A percentile compares a stretch with the other conserved stretches of the same genome.
Evolutionary conservation across 2,797 vertebrate species (phyloP).

Genomic region (Labroides dimidiatus): DNA sequence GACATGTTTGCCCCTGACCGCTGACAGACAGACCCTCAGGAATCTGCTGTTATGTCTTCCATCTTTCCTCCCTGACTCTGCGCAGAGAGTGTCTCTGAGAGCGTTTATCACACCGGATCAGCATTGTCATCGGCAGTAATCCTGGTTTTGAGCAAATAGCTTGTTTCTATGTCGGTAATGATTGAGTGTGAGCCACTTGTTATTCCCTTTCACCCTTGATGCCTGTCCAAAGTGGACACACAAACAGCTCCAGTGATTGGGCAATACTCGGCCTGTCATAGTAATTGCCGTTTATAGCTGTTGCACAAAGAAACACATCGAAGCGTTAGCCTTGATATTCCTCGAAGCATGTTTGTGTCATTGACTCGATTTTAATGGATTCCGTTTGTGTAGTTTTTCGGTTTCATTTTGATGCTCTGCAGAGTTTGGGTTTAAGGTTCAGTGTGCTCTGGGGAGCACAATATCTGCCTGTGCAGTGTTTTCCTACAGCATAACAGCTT

Average conservation of each 20-base stretch:
- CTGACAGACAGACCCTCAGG: constrained; percentile 70
- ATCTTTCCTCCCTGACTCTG: constrained; percentile 39
- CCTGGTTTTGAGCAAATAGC: constrained; percentile 30
- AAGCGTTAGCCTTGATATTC: constrained; percentile 15
- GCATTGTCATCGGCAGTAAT: constrained; percentile 41
- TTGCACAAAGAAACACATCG: constrained; percentile 41
- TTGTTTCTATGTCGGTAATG: constrained; percentile 25
- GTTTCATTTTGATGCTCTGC: background rate
- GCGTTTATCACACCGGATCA: constrained; percentile 48
- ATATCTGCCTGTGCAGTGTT: background rate
- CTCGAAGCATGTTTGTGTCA: constrained; percentile 16
- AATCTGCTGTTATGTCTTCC: constrained; percentile 83
- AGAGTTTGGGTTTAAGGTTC: constrained; percentile 15
- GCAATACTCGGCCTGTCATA: constrained; percentile 60
- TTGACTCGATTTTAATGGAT: background rate
- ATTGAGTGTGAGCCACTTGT: constrained; percentile 44
- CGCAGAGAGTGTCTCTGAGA: constrained; percentile 25
- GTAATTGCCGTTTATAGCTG: constrained; percentile 42
- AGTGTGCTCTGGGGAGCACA: background rate
- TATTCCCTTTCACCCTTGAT: constrained; percentile 46
- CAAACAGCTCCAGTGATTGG: constrained; percentile 68
- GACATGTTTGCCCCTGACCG: constrained; percentile 73
- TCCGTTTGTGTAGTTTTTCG: background rate
- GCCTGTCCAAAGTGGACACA: constrained; percentile 54
- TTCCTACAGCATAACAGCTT: background rate